Evolutionary conservation across 1,140 invertebrate genomes (phyloP), one percentile per base, ranked within the genome.

Genomic region (Drosophila aff.): DNA sequence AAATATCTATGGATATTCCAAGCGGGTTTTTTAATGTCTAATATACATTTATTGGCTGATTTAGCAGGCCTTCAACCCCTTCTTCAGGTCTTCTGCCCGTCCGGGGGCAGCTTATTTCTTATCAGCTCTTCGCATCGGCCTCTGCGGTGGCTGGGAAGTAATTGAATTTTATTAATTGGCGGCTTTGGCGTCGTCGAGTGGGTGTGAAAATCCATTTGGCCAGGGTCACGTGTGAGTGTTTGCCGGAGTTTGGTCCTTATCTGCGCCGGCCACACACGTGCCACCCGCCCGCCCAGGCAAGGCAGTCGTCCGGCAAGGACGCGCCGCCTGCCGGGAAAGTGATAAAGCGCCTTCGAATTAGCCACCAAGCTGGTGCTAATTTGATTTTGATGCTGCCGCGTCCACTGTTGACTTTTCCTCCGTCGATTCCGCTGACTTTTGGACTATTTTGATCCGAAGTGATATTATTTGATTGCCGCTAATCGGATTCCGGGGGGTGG

Each of bases 361-460:
- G 85, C 73, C 65, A 90, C 84, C 84, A 90, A 89, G 69, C 68
- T 81, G 85, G 41, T 81, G 85, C 84, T 89, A 89, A 89, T 89
- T 89, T 89, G 81, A 81, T 84, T 84, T 81, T 89, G 84, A 83
- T 83, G 61, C 72, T 73, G 18, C 43, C 49, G 38, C 49, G 31
- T 31, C 28, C 50, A 58, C 66, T 62, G 50, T 50, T 57, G 41
- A 77, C 49, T 68, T 57, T 61, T 46, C 58, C 44, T 10, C n/a
- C 9, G 13, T 13, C 4, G 28, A 63, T 21, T 16, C 15, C 11
- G 1, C 36, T 52, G 71, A 58, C 57, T 60, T 58, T 53, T 61
- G 58, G 47, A 55, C 63, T 31, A 21, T 57, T 55, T 43, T 44
- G 46, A 50, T 76, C 62, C 46, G 61, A 23, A 63, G 61, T 76